Evolutionary conservation across 2,888 invertebrate genomes (phyloP).

Genomic region (Eilema sororculum): DNA sequence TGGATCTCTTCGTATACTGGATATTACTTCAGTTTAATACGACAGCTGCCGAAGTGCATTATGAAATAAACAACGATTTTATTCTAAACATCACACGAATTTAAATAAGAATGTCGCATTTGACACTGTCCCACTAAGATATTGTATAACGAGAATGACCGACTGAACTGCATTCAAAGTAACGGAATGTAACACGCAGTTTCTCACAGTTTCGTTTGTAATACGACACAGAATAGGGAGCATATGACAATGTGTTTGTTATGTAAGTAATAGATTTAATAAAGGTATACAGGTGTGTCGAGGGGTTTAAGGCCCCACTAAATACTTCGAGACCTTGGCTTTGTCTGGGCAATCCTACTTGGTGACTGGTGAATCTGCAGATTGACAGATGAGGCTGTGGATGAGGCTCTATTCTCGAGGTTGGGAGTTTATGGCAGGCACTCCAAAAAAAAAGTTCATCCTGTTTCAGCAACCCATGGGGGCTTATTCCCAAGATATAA

Average conservation of each 20-base stretch:
- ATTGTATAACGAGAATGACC: conserved; percentile 19
- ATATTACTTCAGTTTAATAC: background rate
- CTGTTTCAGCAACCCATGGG: too few relatives aligned
- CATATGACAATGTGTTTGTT: conserved; percentile 7
- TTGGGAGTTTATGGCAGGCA: too few relatives aligned
- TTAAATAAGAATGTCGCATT: conserved; percentile 31
- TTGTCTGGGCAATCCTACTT: too few relatives aligned
- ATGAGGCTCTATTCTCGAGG: too few relatives aligned
- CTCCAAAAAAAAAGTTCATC: too few relatives aligned
- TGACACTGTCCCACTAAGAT: conserved; percentile 20
- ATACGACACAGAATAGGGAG: conserved; percentile 4
- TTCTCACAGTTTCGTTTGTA: conserved; percentile 19
- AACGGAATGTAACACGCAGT: conserved; percentile 8
- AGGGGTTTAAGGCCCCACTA: too few relatives aligned
- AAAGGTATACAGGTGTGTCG: too few relatives aligned
- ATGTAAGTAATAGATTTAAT: background rate
- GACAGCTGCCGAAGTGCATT: background rate
- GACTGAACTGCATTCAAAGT: conserved; percentile 22
- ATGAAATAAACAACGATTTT: background rate
- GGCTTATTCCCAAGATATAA: too few relatives aligned
- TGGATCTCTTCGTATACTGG: too few relatives aligned
- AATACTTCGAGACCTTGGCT: too few relatives aligned
- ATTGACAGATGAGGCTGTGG: too few relatives aligned
- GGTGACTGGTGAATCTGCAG: too few relatives aligned
- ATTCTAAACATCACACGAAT: conserved; percentile 15